Percentiles rank a stretch among this genome's conserved stretches.
Evolutionary conservation across 2,113 vertebrate genomes (phyloP).

Genomic region (Chaenogobius annularis): DNA sequence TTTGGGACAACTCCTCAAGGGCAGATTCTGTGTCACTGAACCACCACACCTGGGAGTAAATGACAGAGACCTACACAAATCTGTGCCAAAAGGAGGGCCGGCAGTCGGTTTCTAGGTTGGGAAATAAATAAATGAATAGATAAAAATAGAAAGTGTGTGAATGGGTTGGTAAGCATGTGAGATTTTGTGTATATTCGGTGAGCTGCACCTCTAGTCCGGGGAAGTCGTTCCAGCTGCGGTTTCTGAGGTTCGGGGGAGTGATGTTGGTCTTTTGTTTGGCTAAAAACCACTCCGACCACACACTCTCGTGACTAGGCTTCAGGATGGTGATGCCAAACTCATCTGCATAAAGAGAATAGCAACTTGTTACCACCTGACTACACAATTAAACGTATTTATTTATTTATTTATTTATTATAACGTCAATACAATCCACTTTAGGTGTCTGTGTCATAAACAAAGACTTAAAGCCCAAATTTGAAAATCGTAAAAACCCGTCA

Average conservation of each 20-base stretch:
- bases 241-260: constrained; percentile 80
- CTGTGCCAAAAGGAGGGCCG: constrained; percentile 62
- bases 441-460: too few species aligned
- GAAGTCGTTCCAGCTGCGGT: constrained; percentile 74
- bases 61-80: constrained; percentile 68
- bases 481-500: too few species aligned
- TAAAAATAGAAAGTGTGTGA: not conserved
- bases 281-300: constrained; percentile 80
- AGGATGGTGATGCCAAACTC: constrained; percentile 83
- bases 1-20: constrained; percentile 75
- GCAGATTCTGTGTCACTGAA: not conserved
- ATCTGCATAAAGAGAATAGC: constrained; percentile 66
- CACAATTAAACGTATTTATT: not conserved
- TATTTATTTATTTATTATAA: not conserved
- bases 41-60: constrained; percentile 47
- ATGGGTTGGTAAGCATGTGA: not conserved
- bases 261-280: constrained; percentile 80
- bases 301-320: constrained; percentile 72
- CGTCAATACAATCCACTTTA: not conserved
- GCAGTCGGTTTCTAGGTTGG: constrained; percentile 71
- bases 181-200: not conserved
- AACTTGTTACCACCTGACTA: not conserved
- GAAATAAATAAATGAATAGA: not conserved
- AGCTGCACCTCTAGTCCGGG: constrained; percentile 77
- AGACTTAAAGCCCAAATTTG: too few species aligned